Percentiles rank a stretch among this genome's conserved stretches.
Conservation (phyloP, 1,140 invertebrate species). For the Cotesia vestalis region DNA sequence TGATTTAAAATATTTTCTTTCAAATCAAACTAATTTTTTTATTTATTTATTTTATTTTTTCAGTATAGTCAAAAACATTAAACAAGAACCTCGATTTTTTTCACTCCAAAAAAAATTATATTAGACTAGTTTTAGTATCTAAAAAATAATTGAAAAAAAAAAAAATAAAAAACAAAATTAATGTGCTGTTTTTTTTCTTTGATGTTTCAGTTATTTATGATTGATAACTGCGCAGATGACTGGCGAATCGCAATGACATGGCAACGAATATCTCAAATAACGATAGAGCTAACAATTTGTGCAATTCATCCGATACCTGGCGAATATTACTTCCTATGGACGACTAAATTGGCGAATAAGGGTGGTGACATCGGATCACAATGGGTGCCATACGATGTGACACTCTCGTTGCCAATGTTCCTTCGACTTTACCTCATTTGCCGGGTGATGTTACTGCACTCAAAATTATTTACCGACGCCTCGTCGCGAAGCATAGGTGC, state of each 20-base stretch:
- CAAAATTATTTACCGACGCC: constrained; percentile 98
- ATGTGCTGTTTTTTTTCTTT: constrained; percentile 18
- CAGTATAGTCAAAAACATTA: no score
- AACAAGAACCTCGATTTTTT: no score
- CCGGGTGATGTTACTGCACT: constrained; percentile 98
- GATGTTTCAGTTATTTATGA: constrained; percentile 91
- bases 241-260: constrained; percentile 99
- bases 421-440: constrained; percentile 98
- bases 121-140: no score
- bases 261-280: constrained; percentile 92
- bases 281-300: constrained; percentile 92
- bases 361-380: constrained; percentile 83
- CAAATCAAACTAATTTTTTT: no score
- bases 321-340: constrained; percentile 95
- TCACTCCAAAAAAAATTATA: no score
- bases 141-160: neutral
- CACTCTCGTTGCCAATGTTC: constrained; percentile 99
- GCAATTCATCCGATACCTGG: constrained; percentile 97
- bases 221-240: constrained; percentile 99
- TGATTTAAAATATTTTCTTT: no score
- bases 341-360: constrained; percentile 92
- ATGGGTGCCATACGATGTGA: constrained; percentile 93
- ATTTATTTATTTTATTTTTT: no score
- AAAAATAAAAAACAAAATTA: neutral
- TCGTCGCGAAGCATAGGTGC: constrained; percentile 94